Base-by-base conservation (phyloP, 2,888 invertebrate genomes). In the Brenthis daphne region DNA sequence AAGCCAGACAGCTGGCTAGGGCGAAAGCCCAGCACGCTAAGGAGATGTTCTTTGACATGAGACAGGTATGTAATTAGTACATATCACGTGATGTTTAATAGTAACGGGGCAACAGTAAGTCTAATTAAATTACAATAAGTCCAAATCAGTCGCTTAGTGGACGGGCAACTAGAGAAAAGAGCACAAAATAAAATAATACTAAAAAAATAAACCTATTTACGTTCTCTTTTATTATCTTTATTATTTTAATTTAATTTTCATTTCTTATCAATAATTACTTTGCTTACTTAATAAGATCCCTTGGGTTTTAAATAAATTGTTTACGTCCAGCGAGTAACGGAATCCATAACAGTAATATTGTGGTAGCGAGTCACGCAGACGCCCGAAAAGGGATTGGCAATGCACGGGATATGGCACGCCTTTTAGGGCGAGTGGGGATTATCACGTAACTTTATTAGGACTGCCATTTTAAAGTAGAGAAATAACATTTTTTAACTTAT, bases 31-130 rank as follows among this genome's bases (percentile, higher is more conserved):
- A 95, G 93, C 85, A 96, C 94, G 87, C 92, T 83, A 95, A 76
- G 90, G 95, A 87, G 90, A 94, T 78, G 88, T 93, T 97, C 76
- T 95, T 95, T 79, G 94, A 95, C 76, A 96, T 97, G 83, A 95
- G 96, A 93, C 95, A 96, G 95, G 97, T 96, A 82, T 11, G 2
- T 3, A 8, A 11, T 43, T 2, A 43, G 11, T 43, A 43, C 37
- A 43, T 43, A 43, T 43, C 11, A 2, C 37, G 11, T 4, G 29
- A 29, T 29, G 0, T 29, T 29, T 29, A 29, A 29, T 29, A 29
- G 29, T 29, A 29, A 29, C 29, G 5, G 29, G 1, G 11, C 37
- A 43, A 43, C 37, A 11, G 1, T 11, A 37, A 37, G 1, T 37
- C 8, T 8, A 37, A 37, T 37, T 8, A 37, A 37, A 37, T 37